Conservation (phyloP, 2,888 invertebrate genomes). For the Lycocerus yunnanus region DNA sequence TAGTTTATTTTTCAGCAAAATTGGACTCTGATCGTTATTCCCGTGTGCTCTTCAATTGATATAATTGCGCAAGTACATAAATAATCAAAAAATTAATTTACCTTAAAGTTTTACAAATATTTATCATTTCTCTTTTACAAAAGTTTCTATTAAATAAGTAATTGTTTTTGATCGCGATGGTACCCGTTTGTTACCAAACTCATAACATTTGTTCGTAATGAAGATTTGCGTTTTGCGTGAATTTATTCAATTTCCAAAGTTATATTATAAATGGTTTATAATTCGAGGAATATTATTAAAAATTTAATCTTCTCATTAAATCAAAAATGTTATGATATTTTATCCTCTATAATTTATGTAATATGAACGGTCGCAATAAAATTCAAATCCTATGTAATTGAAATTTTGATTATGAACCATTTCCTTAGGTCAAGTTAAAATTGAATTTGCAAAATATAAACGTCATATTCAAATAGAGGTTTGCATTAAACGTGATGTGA, state of each 20-base stretch:
- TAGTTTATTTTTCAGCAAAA: too few species aligned
- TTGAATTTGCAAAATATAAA: background rate
- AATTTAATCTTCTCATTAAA: background rate
- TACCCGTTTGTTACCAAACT: background rate
- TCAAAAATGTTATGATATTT: background rate
- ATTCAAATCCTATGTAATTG: background rate
- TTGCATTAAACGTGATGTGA: constrained; percentile 24
- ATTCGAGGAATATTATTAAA: background rate
- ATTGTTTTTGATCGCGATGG: background rate
- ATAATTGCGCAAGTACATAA: too few species aligned
- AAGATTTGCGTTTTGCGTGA: background rate
- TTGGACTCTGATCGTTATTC: too few species aligned
- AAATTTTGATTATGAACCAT: background rate
- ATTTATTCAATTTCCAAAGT: background rate
- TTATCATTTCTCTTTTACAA: too few species aligned
- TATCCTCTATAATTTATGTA: background rate
- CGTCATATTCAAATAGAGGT: background rate
- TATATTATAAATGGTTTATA: background rate
- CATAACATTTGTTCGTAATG: background rate
- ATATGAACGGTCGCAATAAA: background rate
- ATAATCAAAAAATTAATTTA: too few species aligned
- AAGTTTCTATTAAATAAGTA: too few species aligned
- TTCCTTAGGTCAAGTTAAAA: background rate
- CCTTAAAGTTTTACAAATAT: too few species aligned
- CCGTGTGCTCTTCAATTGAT: too few species aligned